These are phyloP conservation scores for Machimus atricapillus DNA, from an alignment of 2,888 invertebrate genomes.

Conservation along the genomic window DNA sequence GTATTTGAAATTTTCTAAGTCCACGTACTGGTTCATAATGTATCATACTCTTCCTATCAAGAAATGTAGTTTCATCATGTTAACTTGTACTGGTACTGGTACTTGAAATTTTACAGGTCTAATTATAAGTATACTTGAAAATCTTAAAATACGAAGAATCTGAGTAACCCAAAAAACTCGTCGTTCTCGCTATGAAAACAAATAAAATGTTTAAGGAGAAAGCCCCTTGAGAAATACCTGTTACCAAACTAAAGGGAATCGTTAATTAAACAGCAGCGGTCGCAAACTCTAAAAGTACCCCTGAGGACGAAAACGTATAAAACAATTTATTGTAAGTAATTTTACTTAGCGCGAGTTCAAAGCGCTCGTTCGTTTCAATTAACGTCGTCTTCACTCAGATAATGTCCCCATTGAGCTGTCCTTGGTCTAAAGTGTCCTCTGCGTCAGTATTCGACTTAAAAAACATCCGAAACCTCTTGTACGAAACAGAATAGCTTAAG, in stretches of 20 bases:
- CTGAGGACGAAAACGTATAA: background rate
- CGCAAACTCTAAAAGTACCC: background rate
- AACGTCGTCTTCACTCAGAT: background rate
- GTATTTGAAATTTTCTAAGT: too few species aligned
- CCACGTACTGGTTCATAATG: conserved; percentile 60
- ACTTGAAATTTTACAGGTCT: too few species aligned
- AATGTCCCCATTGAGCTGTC: background rate
- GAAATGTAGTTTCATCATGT: conserved; percentile 49
- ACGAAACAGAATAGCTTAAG: background rate
- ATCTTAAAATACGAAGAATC: background rate
- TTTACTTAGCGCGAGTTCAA: background rate
- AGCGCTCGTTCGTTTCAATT: background rate
- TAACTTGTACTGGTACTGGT: too few species aligned
- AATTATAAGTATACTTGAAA: background rate
- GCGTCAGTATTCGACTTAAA: background rate
- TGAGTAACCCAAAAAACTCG: background rate
- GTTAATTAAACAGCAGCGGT: background rate
- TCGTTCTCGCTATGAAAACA: background rate
- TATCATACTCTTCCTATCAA: conserved; percentile 61
- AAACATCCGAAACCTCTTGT: background rate
- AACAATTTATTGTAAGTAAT: background rate
- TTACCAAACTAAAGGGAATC: background rate
- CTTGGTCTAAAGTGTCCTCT: background rate
- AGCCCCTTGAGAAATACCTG: background rate
- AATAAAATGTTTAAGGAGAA: background rate